Base-by-base conservation (phyloP, 2,113 vertebrate genomes). In the Castor canadensis region DNA sequence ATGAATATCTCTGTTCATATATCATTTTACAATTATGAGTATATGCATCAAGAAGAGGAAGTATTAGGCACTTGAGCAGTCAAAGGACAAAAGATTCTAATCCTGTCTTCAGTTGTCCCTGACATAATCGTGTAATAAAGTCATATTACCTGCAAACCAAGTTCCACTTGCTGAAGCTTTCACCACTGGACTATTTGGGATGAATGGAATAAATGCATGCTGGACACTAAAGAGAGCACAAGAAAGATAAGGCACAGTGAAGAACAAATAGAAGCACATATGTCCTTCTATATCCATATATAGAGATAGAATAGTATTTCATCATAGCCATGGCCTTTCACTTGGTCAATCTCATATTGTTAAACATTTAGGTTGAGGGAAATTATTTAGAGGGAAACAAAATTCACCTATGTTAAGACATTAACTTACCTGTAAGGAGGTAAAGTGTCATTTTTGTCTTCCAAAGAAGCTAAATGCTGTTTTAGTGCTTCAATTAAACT, bases 401-500 rank as follows among this genome's bases (percentile, higher is more conserved):
- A 96, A 84, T 54, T 56, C 81, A 75, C 28, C 75, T 54, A 40
- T 17, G 47, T 38, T 47, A 73, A 91, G 24, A 67, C 54, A 62
- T 84, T 84, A 81, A 88, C 97, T 98, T 98, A 99, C 99, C 99
- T 98, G 98, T 99, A 99, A 96, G 99, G 98, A 83, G 98, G 98
- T 1, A 99, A 99, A 82, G 98, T 96, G 88, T 99, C 99, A 97
- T 99, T 99, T 85, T 99, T 99, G 97, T 99, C 99, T 98, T 99
- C 99, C 98, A 99, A 98, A 95, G 99, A 99, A 98, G 99, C 99
- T 98, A 99, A 98, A 97, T 99, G 99, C 95, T 99, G 99, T 98
- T 99, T 99, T 97, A 99, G 97, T 95, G 99, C 99, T 98, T 99
- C 99, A 97, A 99, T 98, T 96, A 99, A 99, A 98, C 99, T 99